These are phyloP conservation scores for Dendrolimus punctatus DNA, from an alignment of 1,140 invertebrate species.

Conservation along the genomic window DNA sequence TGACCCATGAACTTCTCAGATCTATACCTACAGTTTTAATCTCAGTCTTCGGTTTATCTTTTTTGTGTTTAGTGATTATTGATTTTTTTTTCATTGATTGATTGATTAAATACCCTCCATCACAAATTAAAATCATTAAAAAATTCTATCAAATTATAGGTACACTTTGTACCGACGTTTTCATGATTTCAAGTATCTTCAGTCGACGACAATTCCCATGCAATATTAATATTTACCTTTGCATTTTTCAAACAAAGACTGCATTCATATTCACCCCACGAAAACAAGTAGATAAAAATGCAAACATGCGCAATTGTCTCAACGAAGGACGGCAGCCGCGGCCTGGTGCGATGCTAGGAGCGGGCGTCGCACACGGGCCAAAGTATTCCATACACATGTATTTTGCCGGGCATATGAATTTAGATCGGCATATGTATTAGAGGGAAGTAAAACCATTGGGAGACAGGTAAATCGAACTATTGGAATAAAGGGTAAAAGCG, in stretches of 20 bases:
- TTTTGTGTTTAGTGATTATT: no score
- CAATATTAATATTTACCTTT: conserved; percentile 50
- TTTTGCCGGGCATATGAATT: conserved; percentile 66
- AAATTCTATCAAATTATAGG: background rate
- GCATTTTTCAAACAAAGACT: conserved; percentile 44
- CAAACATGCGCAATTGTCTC: conserved; percentile 64
- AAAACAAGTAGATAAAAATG: conserved; percentile 68
- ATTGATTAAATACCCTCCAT: no score
- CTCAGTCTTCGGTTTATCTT: no score
- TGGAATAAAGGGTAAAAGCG: conserved; percentile 41
- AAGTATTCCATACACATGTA: conserved; percentile 55
- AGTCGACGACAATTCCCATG: conserved; percentile 22
- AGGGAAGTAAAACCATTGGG: conserved; percentile 43
- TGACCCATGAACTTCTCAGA: no score
- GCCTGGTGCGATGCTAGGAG: conserved; percentile 12
- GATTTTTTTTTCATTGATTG: no score
- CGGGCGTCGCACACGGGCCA: conserved; percentile 18
- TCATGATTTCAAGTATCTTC: conserved; percentile 11
- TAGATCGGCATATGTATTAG: conserved; percentile 56
- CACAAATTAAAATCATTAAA: no score
- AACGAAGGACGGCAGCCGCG: conserved; percentile 42
- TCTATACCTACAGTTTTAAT: no score
- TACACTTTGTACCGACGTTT: background rate
- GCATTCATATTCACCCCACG: conserved; percentile 60
- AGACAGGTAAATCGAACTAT: conserved; percentile 59